phyloP scores from a whole-genome alignment of 2,113 vertebrate genomes.

The Petromus typicus region DNA sequence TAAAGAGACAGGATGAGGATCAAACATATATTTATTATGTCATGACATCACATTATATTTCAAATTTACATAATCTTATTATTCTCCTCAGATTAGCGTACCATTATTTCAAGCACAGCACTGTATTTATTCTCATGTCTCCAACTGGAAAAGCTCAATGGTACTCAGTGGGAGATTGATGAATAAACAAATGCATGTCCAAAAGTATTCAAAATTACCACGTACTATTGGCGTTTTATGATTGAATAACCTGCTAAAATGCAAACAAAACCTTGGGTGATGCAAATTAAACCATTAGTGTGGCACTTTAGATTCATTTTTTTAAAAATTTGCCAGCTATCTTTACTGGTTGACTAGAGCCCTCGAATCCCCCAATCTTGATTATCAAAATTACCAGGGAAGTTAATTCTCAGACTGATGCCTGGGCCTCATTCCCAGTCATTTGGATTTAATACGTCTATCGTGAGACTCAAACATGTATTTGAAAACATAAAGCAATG shows the following conservation, averaged over 20 bases:
- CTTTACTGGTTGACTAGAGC: neutral
- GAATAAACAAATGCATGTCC: neutral
- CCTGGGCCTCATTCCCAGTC: neutral
- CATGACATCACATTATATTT: neutral
- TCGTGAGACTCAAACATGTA: neutral
- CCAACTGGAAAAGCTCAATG: neutral
- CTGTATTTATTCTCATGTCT: neutral
- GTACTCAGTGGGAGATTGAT: neutral
- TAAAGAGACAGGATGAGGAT: neutral
- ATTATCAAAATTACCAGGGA: neutral
- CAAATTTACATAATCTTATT: conserved; percentile 11
- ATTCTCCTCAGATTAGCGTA: neutral
- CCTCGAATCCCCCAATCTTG: neutral
- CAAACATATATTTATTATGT: neutral
- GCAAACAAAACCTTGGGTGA: neutral
- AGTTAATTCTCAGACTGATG: neutral
- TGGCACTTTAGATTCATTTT: neutral
- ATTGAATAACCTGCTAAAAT: neutral
- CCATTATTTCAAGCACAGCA: neutral
- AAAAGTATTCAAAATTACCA: neutral
- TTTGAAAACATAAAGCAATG: neutral
- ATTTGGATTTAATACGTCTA: neutral
- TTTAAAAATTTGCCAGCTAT: neutral
- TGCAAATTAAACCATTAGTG: neutral
- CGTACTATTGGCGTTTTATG: neutral